A percentile compares a stretch with the other conserved stretches of the same genome.
phyloP scores from a whole-genome alignment of 2,113 vertebrate species.

The Meriones unguiculatus region DNA sequence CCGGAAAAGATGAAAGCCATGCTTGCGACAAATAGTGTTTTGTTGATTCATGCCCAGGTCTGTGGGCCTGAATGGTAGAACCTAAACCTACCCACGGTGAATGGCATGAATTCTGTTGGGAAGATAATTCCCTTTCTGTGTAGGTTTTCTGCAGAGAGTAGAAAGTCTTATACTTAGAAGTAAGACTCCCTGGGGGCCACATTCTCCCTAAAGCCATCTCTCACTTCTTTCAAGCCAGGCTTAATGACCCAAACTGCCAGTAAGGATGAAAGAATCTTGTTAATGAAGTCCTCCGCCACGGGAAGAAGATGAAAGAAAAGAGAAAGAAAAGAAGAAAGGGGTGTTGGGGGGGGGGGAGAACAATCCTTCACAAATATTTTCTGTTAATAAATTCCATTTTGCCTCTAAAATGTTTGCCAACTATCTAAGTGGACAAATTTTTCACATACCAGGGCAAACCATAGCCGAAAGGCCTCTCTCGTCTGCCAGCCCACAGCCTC shows the following conservation, averaged over 20 bases:
- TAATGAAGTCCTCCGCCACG: constrained; percentile 71
- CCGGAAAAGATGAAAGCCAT: not conserved
- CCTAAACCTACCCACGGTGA: not conserved
- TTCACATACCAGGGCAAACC: constrained; percentile 86
- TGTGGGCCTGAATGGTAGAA: not conserved
- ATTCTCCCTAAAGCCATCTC: constrained; percentile 1
- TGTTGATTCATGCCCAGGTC: not conserved
- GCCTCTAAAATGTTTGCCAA: constrained; percentile 87
- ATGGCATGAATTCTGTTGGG: not conserved
- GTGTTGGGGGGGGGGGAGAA: constrained; percentile 14
- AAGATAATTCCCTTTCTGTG: not conserved
- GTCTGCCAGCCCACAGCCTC: constrained; percentile 76
- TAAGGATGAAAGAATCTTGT: constrained; percentile 77
- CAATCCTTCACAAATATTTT: constrained; percentile 87
- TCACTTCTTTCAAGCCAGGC: constrained; percentile 25
- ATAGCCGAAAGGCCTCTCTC: constrained; percentile 79
- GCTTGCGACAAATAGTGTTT: not conserved
- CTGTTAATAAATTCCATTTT: constrained; percentile 90
- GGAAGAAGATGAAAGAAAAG: constrained; percentile 63
- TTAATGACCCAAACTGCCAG: constrained; percentile 50
- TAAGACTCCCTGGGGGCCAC: not conserved
- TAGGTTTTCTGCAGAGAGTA: not conserved
- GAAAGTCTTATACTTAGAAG: not conserved
- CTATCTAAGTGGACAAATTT: constrained; percentile 87
- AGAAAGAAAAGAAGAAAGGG: not conserved